Percentiles rank a stretch among this genome's conserved stretches.
Conservation (phyloP, 2,888 invertebrate genomes). For the Drosophila siamana region DNA sequence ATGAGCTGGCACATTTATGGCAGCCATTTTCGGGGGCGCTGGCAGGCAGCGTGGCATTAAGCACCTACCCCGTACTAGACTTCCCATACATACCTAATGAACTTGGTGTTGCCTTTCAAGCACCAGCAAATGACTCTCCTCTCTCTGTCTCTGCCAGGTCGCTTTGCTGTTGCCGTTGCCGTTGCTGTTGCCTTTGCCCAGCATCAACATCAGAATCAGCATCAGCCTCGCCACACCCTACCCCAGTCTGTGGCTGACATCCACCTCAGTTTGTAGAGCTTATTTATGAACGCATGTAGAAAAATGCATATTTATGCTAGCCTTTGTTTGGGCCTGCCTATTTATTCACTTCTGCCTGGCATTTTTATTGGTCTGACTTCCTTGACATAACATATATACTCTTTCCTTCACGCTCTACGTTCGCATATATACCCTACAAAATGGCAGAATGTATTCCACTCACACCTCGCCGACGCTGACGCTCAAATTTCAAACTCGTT, state of each 20-base stretch:
- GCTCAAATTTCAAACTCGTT: constrained; percentile 53
- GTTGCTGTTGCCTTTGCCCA: too few species aligned
- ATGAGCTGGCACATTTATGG: constrained; percentile 81
- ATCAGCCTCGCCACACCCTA: not conserved
- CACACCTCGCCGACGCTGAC: constrained; percentile 15
- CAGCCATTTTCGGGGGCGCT: constrained; percentile 66
- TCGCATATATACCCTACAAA: not conserved
- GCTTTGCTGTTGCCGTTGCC: too few species aligned
- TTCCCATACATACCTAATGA: constrained; percentile 75
- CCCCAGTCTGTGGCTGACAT: not conserved
- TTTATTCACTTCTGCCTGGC: constrained; percentile 58
- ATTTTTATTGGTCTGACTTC: constrained; percentile 59
- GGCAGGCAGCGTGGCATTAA: constrained; percentile 59
- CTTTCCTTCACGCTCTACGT: too few species aligned
- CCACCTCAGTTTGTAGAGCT: constrained; percentile 18
- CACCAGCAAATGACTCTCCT: constrained; percentile 43
- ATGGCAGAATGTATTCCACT: constrained; percentile 23
- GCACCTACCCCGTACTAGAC: constrained; percentile 46
- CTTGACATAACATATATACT: constrained; percentile 6
- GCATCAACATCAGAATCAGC: not conserved
- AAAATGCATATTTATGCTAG: constrained; percentile 76
- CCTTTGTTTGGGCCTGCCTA: constrained; percentile 43
- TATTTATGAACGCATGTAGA: constrained; percentile 63
- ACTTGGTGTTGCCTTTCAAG: constrained; percentile 57
- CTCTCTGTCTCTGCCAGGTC: constrained; percentile 4